Percentiles rank a stretch among this genome's conserved stretches.
Conservation (phyloP, 2,797 vertebrate species). For the Acanthornis magna region DNA sequence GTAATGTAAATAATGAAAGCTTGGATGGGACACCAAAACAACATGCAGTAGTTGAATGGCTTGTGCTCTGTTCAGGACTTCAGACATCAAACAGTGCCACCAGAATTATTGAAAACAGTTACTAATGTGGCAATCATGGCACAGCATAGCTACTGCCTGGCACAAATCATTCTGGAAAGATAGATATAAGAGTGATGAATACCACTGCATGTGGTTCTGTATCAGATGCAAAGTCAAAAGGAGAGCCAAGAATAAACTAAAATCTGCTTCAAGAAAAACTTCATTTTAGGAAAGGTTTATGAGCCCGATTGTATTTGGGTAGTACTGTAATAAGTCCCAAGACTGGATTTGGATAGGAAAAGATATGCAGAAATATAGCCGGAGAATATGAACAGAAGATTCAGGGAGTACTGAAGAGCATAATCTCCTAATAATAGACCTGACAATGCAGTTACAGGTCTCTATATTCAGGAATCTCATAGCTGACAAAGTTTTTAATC, state of each 20-base stretch:
- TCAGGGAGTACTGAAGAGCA: neutral
- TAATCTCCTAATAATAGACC: neutral
- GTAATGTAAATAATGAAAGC: neutral
- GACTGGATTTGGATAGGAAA: neutral
- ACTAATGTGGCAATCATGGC: neutral
- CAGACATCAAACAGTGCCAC: neutral
- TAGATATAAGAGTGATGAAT: neutral
- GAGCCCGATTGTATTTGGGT: neutral
- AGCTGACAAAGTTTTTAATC: neutral
- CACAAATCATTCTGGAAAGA: neutral
- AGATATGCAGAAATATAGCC: neutral
- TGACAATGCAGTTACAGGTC: neutral
- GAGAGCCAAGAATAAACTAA: neutral
- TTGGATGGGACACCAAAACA: neutral
- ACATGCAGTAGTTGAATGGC: neutral
- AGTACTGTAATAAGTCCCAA: neutral
- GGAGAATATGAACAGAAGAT: neutral
- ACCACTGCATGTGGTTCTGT: neutral
- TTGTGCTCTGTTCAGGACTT: neutral
- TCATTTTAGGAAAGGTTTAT: neutral
- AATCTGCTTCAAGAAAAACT: neutral
- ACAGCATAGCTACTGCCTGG: neutral
- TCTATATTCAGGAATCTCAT: neutral
- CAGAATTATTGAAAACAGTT: neutral
- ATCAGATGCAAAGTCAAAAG: neutral